These are phyloP conservation scores for Macroramphosus scolopax DNA, from an alignment of 2,797 vertebrate genomes.

Conservation along the genomic window DNA sequence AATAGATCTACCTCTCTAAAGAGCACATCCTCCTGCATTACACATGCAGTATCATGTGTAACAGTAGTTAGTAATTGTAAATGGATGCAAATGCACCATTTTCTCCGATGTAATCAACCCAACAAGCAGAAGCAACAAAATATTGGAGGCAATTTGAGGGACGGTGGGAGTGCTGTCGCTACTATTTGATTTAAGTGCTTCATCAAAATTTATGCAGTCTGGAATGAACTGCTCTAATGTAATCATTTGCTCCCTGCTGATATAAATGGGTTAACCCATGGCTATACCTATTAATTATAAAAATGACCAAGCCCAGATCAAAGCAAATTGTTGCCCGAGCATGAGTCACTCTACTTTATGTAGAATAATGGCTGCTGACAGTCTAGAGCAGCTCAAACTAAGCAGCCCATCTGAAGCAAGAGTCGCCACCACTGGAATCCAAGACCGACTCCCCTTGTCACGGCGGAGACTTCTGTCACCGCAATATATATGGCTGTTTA, in stretches of 20 bases:
- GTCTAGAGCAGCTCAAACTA: slow-evolving; percentile 33
- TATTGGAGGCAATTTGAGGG: slow-evolving; percentile 6
- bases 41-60: slow-evolving; percentile 38
- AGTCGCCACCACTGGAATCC: slow-evolving; percentile 10
- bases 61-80: slow-evolving; percentile 4
- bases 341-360: slow-evolving; percentile 44
- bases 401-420: slow-evolving; percentile 16
- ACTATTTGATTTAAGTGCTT: slow-evolving; percentile 37
- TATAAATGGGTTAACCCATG: slow-evolving; percentile 33
- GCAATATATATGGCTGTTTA: slow-evolving; percentile 62
- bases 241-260: slow-evolving; percentile 49
- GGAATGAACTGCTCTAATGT: slow-evolving; percentile 33
- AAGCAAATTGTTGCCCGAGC: slow-evolving; percentile 37
- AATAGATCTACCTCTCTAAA: slow-evolving; percentile 30
- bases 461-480: slow-evolving; percentile 38
- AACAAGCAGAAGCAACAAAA: slow-evolving; percentile 18
- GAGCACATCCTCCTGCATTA: slow-evolving; percentile 44
- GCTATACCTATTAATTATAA: slow-evolving; percentile 29
- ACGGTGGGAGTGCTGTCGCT: slow-evolving; percentile 25
- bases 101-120: slow-evolving; percentile 23
- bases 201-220: slow-evolving; percentile 38
- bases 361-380: slow-evolving; percentile 47
- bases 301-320: slow-evolving; percentile 32
- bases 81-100: slow-evolving; percentile 16
- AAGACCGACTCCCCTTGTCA: neutral